These are phyloP conservation scores for Polydesmus complanatus DNA, from an alignment of 2,888 invertebrate species.

Conservation along the genomic window DNA sequence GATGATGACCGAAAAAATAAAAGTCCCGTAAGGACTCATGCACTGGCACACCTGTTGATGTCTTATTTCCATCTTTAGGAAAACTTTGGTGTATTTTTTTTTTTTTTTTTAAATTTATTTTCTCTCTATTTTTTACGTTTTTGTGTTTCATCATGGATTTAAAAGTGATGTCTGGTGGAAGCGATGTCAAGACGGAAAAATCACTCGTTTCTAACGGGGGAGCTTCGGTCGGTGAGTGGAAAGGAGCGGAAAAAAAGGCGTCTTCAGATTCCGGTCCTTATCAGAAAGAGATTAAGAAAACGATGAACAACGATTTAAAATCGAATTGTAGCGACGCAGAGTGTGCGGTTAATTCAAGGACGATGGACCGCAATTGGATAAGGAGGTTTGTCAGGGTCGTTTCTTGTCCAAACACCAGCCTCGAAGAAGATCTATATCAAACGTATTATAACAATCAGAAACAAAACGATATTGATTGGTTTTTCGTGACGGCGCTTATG, in stretches of 20 bases:
- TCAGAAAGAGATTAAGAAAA: background rate
- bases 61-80: no score
- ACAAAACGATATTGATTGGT: conserved; percentile 5
- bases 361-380: background rate
- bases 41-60: no score
- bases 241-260: background rate
- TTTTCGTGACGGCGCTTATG: conserved; percentile 5
- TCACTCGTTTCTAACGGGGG: background rate
- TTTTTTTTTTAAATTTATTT: no score
- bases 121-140: no score
- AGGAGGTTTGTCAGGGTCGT: background rate
- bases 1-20: background rate
- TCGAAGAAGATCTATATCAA: conserved; percentile 2
- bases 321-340: background rate
- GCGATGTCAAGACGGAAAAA: no score
- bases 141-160: no score
- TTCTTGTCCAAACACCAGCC: background rate
- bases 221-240: background rate
- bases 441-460: conserved; percentile 7
- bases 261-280: background rate
- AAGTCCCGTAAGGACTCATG: no score
- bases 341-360: background rate
- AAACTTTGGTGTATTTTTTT: no score
- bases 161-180: no score
- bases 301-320: background rate